phyloP scores from a whole-genome alignment of 2,888 invertebrate genomes.

The Polyommatus icarus region DNA sequence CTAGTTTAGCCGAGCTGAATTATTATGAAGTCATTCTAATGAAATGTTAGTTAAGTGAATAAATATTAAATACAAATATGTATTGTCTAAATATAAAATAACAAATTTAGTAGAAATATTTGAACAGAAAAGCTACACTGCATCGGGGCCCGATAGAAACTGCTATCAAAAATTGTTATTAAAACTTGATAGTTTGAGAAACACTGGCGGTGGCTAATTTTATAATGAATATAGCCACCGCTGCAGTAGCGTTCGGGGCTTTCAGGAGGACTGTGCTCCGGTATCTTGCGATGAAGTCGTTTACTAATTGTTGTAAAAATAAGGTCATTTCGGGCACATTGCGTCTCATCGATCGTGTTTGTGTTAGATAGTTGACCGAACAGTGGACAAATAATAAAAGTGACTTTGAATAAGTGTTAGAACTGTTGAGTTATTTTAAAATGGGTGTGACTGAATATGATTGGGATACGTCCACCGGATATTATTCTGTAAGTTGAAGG shows the following conservation, averaged over 20 bases:
- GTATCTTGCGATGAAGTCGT: slow-evolving; percentile 60
- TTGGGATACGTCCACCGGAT: slow-evolving; percentile 75
- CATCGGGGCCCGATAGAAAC: background rate
- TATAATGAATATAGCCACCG: slow-evolving; percentile 76
- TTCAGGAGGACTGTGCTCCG: slow-evolving; percentile 59
- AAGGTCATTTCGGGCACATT: slow-evolving; percentile 53
- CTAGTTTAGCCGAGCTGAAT: no score
- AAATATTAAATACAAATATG: no score
- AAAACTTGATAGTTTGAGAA: slow-evolving; percentile 58
- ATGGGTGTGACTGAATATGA: slow-evolving; percentile 76
- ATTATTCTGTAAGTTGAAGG: slow-evolving; percentile 66
- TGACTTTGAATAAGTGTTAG: slow-evolving; percentile 47
- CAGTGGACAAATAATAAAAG: slow-evolving; percentile 43
- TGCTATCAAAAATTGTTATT: background rate
- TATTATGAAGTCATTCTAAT: no score
- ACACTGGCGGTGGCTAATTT: slow-evolving; percentile 67
- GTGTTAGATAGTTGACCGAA: slow-evolving; percentile 65
- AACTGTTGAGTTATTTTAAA: slow-evolving; percentile 51
- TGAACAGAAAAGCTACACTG: background rate
- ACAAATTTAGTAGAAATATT: background rate
- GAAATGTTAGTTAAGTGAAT: no score
- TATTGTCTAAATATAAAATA: background rate
- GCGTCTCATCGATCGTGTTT: slow-evolving; percentile 67
- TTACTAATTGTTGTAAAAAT: slow-evolving; percentile 58
- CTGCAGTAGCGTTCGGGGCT: slow-evolving; percentile 72